phyloP scores from a whole-genome alignment of 2,797 vertebrate genomes.

The Sebastes vulpes region DNA sequence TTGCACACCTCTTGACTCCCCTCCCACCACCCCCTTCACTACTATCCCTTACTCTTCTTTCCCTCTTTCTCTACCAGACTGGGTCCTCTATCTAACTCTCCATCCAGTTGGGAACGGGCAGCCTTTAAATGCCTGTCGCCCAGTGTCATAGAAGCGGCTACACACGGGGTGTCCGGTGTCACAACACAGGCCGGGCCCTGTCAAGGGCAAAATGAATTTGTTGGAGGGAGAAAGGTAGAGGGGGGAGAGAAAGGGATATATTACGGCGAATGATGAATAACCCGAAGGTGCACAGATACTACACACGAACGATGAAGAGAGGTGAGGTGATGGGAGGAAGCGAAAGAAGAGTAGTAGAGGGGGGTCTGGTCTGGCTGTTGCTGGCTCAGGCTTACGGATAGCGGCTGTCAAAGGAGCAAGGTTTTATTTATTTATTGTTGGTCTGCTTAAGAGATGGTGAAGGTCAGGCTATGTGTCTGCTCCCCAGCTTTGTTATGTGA shows the following conservation, averaged over 20 bases:
- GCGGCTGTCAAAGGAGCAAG: constrained; percentile 81
- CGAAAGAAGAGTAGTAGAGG: constrained; percentile 35
- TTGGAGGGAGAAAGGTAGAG: constrained; percentile 68
- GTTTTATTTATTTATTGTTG: constrained; percentile 88
- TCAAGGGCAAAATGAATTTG: constrained; percentile 84
- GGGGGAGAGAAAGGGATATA: constrained; percentile 63
- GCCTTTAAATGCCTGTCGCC: constrained; percentile 79
- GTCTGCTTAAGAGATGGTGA: constrained; percentile 87
- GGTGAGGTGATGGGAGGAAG: constrained; percentile 62
- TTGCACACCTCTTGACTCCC: constrained; percentile 83
- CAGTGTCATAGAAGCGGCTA: constrained; percentile 78
- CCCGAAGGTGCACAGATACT: constrained; percentile 80
- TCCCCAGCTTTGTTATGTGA: constrained; percentile 83
- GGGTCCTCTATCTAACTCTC: constrained; percentile 73
- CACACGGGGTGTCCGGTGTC: constrained; percentile 81
- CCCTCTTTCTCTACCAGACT: constrained; percentile 48
- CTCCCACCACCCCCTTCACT: constrained; percentile 66
- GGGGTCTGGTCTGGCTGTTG: constrained; percentile 62
- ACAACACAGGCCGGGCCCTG: constrained; percentile 79
- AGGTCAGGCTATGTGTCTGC: constrained; percentile 86
- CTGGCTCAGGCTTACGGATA: constrained; percentile 78
- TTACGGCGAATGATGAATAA: constrained; percentile 84
- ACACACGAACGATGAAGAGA: constrained; percentile 74
- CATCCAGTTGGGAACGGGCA: constrained; percentile 70
- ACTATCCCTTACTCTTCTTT: constrained; percentile 58